Evolutionary conservation across 2,888 invertebrate genomes (phyloP), one percentile per base, ranked within the genome.

Genomic region (Conchocele bisecta): DNA sequence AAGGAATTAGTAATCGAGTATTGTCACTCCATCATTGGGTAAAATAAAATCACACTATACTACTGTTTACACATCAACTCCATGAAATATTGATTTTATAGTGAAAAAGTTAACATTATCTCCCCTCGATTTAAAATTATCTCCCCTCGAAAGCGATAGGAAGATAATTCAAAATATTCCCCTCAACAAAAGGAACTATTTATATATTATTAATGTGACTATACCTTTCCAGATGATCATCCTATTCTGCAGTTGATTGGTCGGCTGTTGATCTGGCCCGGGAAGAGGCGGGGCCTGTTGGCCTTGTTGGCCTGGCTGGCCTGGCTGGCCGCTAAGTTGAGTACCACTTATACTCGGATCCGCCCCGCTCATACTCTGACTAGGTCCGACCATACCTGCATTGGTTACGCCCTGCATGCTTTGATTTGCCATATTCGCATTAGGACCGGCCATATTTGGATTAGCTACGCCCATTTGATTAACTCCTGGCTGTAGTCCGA

Each of bases 211-310:
- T n/a, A n/a, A n/a, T n/a, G n/a, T n/a, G n/a, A n/a, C n/a, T n/a
- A n/a, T 71, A 83, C 83, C 84, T 72, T 64, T 78, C 84, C 84
- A 84, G 17, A 84, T 83, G 13, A 83, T 79, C 28, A 79, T 83
- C 33, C 82, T 80, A 63, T 77, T 79, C 56, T 78, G 77, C 35
- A 77, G 63, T 9, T 64, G 73, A 39, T 65, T 59, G 1, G 66
- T 28, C 13, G 56, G 65, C 24, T 41, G 51, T n/a, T 66, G 58
- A 24, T 65, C 69, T 15, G 69, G 63, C 20, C 67, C 67, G 3
- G 59, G 60, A 22, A 71, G 64, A 4, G 33, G 61, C 7, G 58
- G 60, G 24, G 37, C 61, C n/a, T 48, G 50, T 41, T 69, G 74
- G 2, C 57, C 65, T 13, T 46, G 61, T 11, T 17, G 39, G 5